Evolutionary conservation across 1,140 invertebrate genomes (phyloP), one percentile per base, ranked within the genome.

Genomic region (Rhyacophila brunnea): DNA sequence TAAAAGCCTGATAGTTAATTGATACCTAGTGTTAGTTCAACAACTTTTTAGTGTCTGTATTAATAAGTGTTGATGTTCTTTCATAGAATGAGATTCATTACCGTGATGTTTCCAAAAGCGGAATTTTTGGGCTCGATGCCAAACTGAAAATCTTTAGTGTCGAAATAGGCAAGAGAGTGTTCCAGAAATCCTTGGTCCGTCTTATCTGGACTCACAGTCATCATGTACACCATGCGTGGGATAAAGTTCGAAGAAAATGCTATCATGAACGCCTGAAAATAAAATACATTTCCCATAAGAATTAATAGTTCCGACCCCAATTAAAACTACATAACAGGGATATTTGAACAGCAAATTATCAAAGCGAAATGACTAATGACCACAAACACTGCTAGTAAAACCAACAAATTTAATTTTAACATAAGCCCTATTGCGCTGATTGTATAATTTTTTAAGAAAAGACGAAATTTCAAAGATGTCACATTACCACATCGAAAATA

Each of bases 191-290:
- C 89, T 51, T 85, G 67, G 43, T 95, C 68, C 10, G 78, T 82
- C 13, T 84, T 71, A 71, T 88, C 73, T 18, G 76, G 58, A 46
- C 81, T 85, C 6, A 85, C 80, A 1, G 74, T 72, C 32, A 84
- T 74, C 60, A 79, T 79, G 74, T 98, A 99, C 9, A 98, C 88
- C 40, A 98, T 68, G 43, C 90, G 86, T n/a, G 96, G 96, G 58
- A 99, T 93, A 74, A 98, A 96, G 69, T 98, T 94, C 0, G 95
- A 98, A 1, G 96, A 98, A 79, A 99, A 99, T 40, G 96, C 96
- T 70, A 99, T 99, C 62, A 64, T 64, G 35, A 64, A 64, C 23
- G 62, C 62, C 62, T 64, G 45, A 35, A 64, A 60, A 20, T n/a
- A n/a, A n/a, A n/a, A n/a, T n/a, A 7, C 6, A 10, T 6, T 10